Conservation (phyloP, 2,113 vertebrate genomes). For the Thalassarche chlororhynchos region DNA sequence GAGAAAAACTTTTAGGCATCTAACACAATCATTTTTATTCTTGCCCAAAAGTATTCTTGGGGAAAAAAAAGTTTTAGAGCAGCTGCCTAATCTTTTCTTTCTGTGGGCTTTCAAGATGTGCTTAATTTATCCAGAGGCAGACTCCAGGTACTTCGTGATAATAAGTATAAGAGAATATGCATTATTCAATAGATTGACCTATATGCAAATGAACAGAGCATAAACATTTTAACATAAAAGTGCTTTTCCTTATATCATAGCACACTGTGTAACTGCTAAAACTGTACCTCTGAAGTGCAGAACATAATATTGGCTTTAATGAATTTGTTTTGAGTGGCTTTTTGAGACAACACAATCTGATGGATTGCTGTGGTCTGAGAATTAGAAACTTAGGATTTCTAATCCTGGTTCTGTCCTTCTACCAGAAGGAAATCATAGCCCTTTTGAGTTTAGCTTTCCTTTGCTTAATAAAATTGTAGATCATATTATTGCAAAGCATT, state of each 20-base stretch:
- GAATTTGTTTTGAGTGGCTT: neutral
- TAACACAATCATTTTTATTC: neutral
- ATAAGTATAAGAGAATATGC: neutral
- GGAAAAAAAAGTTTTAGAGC: neutral
- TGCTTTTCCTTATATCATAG: neutral
- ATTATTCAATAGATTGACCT: conserved; percentile 20
- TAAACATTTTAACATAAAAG: conserved; percentile 1
- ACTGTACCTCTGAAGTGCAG: neutral
- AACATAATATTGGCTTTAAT: neutral
- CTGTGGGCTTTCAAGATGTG: neutral
- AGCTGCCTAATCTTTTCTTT: neutral
- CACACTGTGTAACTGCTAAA: neutral
- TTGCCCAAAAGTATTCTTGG: neutral
- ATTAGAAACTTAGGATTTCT: neutral
- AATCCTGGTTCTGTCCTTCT: neutral
- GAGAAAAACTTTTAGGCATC: neutral
- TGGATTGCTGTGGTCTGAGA: neutral
- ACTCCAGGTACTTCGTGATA: neutral
- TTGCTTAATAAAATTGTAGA: neutral
- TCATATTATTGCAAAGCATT: neutral
- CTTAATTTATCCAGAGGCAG: neutral
- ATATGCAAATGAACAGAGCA: neutral
- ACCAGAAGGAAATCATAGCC: neutral
- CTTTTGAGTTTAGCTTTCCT: neutral
- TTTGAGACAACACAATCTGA: neutral